Evolutionary conservation across 2,888 invertebrate genomes (phyloP).

Genomic region (Digitonthophagus gazella): DNA sequence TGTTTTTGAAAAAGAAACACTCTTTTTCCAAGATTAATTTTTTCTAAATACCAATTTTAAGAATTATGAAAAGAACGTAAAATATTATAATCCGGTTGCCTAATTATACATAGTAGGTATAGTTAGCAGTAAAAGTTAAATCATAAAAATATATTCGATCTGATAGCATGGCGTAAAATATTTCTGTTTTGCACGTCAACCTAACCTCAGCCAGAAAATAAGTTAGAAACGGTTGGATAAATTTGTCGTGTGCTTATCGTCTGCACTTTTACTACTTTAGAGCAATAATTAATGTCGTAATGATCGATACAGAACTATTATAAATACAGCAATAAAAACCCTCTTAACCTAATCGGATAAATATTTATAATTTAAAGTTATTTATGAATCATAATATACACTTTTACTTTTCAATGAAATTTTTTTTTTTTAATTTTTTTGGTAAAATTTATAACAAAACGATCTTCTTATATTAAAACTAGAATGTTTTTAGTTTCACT

Average conservation of each 20-base stretch:
- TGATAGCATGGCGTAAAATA: neutral
- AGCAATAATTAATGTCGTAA: neutral
- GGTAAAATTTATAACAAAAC: too few relatives aligned
- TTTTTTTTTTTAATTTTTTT: neutral
- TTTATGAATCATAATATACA: neutral
- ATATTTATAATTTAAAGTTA: neutral
- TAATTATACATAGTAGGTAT: neutral
- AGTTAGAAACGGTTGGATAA: neutral
- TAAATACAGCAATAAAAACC: neutral
- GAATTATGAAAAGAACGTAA: neutral
- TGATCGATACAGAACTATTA: neutral
- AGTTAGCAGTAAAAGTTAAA: neutral
- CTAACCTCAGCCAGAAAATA: neutral
- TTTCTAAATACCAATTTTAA: too few relatives aligned
- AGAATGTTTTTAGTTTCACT: too few relatives aligned
- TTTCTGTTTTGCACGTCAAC: neutral
- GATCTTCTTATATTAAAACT: too few relatives aligned
- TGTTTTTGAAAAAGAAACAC: neutral
- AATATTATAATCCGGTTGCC: neutral
- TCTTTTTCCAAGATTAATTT: neutral
- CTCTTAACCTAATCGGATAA: neutral
- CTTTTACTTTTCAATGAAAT: neutral
- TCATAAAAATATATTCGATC: neutral
- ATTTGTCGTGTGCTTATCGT: neutral
- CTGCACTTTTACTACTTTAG: neutral